Base-by-base conservation (phyloP, 92 coral and sea anemone genomes). In the Actinernus sp. region DNA sequence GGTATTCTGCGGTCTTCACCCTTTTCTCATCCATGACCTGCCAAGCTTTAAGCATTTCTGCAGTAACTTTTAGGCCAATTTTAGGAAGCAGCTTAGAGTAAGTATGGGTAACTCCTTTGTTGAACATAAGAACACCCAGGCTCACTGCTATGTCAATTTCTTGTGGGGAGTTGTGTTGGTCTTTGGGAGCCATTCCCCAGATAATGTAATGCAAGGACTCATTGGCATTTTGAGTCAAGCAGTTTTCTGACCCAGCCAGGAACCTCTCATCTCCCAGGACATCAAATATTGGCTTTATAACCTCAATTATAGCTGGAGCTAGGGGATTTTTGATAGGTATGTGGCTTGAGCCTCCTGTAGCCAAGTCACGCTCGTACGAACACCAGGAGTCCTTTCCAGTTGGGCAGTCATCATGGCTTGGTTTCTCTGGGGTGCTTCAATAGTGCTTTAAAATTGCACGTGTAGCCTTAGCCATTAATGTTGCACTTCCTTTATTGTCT, bases 201-300 rank as follows among this genome's bases (percentile, higher is more conserved):
- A 34, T 14, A 34, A 34, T 14, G 14, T 34, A 14, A 34, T 34
- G 41, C 41, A 34, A 34, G 41, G 63, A 49, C 63, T 74, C 82
- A 63, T 74, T 74, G 1, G 55, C 50, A 25, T 74, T 76, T 41
- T 76, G 84, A 8, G 63, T 75, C 22, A 65, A 58, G 39, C 83
- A 66, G 9, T 50, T 68, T 33, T 83, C 84, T 51, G 78, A 83
- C 14, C 84, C 89, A 51, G 62, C 89, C 24, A 83, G 56, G 47
- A 83, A 75, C 28, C 57, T 30, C 45, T 75, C 61, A 52, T 51
- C 46, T 7, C 79, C 75, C 8, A 76, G 79, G 25, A 49, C 28
- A 22, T 53, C 85, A 58, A 68, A 78, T 3, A 31, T 55, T 13
- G 71, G 71, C 48, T 75, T 57, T 13, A 74, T 27, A 24, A 68